Evolutionary conservation across 1,140 invertebrate genomes (phyloP).

Genomic region (Micrasema minimum): DNA sequence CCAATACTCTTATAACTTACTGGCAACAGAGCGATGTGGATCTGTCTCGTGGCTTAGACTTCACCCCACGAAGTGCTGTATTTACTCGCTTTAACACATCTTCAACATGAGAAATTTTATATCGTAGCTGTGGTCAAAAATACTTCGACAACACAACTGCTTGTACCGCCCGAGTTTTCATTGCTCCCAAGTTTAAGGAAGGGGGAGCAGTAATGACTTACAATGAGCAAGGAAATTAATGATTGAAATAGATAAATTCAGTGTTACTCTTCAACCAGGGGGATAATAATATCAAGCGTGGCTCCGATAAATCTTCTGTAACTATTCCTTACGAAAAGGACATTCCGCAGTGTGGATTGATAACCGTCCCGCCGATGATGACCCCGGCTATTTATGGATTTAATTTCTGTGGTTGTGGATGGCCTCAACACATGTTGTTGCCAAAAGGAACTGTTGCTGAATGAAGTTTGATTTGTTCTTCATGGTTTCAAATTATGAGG

Average conservation of each 20-base stretch:
- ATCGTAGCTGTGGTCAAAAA: conserved; percentile 75
- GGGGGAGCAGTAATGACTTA: conserved; percentile 70
- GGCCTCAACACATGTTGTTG: conserved; percentile 86
- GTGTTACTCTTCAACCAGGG: conserved; percentile 72
- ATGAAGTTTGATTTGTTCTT: conserved; percentile 79
- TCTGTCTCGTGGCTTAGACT: conserved; percentile 79
- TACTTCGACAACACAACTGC: conserved; percentile 56
- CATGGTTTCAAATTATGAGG: conserved; percentile 81
- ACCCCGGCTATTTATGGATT: conserved; percentile 57
- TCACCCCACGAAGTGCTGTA: conserved; percentile 75
- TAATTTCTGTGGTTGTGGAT: conserved; percentile 88
- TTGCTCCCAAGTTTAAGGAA: conserved; percentile 78
- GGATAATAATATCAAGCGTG: conserved; percentile 70
- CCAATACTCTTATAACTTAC: conserved; percentile 72
- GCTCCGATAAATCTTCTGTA: conserved; percentile 75
- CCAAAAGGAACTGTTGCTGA: conserved; percentile 78
- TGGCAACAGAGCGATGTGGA: conserved; percentile 82
- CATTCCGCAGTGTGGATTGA: conserved; percentile 71
- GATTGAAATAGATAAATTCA: conserved; percentile 83
- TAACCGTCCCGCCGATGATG: conserved; percentile 55
- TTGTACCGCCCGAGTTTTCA: conserved; percentile 79
- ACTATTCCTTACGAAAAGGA: conserved; percentile 79
- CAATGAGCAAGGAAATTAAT: conserved; percentile 76
- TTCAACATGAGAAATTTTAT: conserved; percentile 77
- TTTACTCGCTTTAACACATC: conserved; percentile 76